Percentiles rank a stretch among this genome's conserved stretches.
Conservation (phyloP, 2,797 vertebrate species). For the Crenuchus spilurus region DNA sequence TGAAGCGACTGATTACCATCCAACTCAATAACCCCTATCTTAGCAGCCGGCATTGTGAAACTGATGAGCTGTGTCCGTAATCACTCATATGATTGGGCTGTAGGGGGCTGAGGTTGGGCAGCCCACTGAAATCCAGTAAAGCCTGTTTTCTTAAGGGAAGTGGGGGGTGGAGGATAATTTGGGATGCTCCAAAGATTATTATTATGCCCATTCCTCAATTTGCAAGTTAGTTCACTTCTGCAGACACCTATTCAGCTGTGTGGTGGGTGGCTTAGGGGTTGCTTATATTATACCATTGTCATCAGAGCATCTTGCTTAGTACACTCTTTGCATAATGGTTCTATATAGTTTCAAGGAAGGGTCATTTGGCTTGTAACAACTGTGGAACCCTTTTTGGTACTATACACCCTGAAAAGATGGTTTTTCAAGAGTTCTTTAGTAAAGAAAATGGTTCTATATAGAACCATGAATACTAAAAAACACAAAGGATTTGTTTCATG, state of each 20-base stretch:
- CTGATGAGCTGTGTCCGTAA: conserved; percentile 75
- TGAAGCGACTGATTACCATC: conserved; percentile 73
- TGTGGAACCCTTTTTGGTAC: too few relatives aligned
- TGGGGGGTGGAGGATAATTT: conserved; percentile 13
- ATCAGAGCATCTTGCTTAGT: too few relatives aligned
- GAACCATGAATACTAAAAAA: too few relatives aligned
- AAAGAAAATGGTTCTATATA: too few relatives aligned
- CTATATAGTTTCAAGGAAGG: too few relatives aligned
- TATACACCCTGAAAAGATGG: too few relatives aligned
- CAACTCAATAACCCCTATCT: conserved; percentile 71
- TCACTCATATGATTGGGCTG: conserved; percentile 69
- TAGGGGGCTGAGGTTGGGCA: conserved; percentile 51
- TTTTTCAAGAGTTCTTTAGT: too few relatives aligned
- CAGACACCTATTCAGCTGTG: not conserved
- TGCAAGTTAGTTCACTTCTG: conserved; percentile 8
- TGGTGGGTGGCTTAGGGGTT: too few relatives aligned
- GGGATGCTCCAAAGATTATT: conserved; percentile 35
- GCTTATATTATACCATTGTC: too few relatives aligned
- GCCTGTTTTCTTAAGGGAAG: conserved; percentile 65
- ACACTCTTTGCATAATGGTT: too few relatives aligned
- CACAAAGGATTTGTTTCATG: too few relatives aligned
- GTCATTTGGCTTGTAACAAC: too few relatives aligned
- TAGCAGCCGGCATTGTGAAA: conserved; percentile 71
- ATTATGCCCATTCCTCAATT: not conserved
- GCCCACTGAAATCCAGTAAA: conserved; percentile 51